Conservation (phyloP, 1,140 invertebrate species). For the Leptopilina clavipes region DNA sequence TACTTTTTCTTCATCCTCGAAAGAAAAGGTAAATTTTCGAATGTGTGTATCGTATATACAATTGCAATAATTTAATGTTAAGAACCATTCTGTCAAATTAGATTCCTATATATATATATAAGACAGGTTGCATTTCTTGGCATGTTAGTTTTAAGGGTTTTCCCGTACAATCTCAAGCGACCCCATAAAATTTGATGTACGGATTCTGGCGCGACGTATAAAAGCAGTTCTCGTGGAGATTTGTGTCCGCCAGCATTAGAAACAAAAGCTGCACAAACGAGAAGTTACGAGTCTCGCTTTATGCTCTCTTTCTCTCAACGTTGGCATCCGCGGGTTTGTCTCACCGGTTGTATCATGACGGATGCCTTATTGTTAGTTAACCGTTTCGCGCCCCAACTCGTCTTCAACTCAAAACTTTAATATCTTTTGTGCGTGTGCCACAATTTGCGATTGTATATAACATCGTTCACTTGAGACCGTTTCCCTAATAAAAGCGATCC, state of each 20-base stretch:
- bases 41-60: background rate
- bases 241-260: constrained; percentile 60
- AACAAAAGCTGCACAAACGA: constrained; percentile 69
- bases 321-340: constrained; percentile 57
- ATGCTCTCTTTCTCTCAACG: constrained; percentile 44
- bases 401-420: constrained; percentile 6
- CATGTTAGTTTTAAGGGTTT: constrained; percentile 4
- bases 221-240: constrained; percentile 57
- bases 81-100: constrained; percentile 23
- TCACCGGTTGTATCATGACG: constrained; percentile 64
- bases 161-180: constrained; percentile 45
- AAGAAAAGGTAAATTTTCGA: background rate
- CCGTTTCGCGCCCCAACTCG: constrained; percentile 39
- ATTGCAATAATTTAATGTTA: constrained; percentile 34
- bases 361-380: constrained; percentile 57
- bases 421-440: background rate
- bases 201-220: constrained; percentile 55
- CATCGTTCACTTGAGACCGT: constrained; percentile 1
- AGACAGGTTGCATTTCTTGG: constrained; percentile 16
- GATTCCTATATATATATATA: too few relatives aligned
- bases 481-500: constrained; percentile 8
- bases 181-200: constrained; percentile 70
- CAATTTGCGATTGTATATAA: constrained; percentile 4
- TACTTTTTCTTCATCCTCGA: too few relatives aligned
- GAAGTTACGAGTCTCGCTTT: constrained; percentile 63